Evolutionary conservation across 1,140 invertebrate genomes (phyloP).

Genomic region (Drosophila pseudoobscura): DNA sequence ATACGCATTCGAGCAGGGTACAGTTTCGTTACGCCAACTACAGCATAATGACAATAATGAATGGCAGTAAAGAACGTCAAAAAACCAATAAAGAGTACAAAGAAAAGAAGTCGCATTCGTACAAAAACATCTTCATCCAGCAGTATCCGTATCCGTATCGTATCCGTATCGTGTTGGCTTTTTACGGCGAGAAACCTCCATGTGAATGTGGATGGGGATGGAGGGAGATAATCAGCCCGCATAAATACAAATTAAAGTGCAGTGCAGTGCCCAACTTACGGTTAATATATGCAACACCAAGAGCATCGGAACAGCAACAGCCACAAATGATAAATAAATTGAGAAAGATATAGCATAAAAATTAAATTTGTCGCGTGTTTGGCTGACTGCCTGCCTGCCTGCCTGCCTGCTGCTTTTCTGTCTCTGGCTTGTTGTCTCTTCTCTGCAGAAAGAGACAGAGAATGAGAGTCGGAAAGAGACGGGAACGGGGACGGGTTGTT

Average conservation of each 20-base stretch:
- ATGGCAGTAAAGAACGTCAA: conserved; percentile 48
- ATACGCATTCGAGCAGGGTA: conserved; percentile 57
- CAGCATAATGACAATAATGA: conserved; percentile 38
- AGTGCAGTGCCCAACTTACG: conserved; percentile 63
- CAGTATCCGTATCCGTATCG: conserved; percentile 2
- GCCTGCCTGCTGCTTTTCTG: conserved; percentile 49
- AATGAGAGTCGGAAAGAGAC: not conserved
- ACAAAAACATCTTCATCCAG: conserved; percentile 57
- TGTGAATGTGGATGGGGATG: not conserved
- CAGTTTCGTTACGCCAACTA: conserved; percentile 58
- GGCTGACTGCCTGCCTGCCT: conserved; percentile 57
- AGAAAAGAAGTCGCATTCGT: conserved; percentile 35
- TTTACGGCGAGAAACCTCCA: conserved; percentile 15
- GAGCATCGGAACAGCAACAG: conserved; percentile 40
- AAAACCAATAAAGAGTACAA: conserved; percentile 61
- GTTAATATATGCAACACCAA: conserved; percentile 76
- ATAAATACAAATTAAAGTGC: conserved; percentile 81
- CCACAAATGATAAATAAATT: conserved; percentile 58
- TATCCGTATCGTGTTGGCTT: conserved; percentile 34
- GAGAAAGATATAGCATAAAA: conserved; percentile 75
- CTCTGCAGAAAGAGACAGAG: not conserved
- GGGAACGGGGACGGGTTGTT: conserved; percentile 1
- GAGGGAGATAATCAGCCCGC: conserved; percentile 72
- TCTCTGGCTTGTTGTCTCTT: not conserved
- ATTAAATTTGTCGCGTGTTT: conserved; percentile 82